These are phyloP conservation scores for Parauchenoglanis ngamensis DNA, from an alignment of 2,797 vertebrate species.

Conservation along the genomic window DNA sequence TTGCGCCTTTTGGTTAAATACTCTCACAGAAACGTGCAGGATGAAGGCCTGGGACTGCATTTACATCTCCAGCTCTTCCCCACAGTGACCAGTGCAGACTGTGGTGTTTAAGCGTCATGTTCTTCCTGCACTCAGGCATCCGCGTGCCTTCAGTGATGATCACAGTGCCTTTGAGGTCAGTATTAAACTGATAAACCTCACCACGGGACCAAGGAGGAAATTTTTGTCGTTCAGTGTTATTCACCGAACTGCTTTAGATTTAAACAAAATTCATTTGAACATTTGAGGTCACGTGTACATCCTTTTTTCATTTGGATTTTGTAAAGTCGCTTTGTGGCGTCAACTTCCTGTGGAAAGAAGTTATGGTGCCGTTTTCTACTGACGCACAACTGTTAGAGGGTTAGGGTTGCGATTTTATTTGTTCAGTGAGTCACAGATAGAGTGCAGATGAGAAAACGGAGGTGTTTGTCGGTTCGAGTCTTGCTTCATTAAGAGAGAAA, in stretches of 20 bases:
- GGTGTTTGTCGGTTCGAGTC: not conserved
- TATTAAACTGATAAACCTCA: not conserved
- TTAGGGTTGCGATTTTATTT: not conserved
- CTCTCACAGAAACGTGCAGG: not conserved
- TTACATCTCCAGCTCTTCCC: not conserved
- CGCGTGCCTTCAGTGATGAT: slow-evolving; percentile 9
- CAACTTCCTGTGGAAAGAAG: not conserved
- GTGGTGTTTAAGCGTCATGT: not conserved
- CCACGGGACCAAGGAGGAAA: not conserved
- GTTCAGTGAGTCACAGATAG: not conserved
- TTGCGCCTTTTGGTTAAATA: not conserved
- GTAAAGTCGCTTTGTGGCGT: no score
- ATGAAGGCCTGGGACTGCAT: not conserved
- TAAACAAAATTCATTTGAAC: not conserved
- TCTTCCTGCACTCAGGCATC: not conserved
- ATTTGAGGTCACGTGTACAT: not conserved
- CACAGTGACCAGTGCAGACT: not conserved
- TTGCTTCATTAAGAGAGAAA: not conserved
- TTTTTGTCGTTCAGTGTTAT: not conserved
- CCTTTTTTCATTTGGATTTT: not conserved
- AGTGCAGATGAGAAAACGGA: not conserved
- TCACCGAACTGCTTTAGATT: not conserved
- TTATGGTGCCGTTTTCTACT: not conserved
- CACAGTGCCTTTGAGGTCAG: slow-evolving; percentile 22
- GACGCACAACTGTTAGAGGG: no score